phyloP scores from a whole-genome alignment of 2,888 invertebrate genomes.

The Cyclophora punctaria region DNA sequence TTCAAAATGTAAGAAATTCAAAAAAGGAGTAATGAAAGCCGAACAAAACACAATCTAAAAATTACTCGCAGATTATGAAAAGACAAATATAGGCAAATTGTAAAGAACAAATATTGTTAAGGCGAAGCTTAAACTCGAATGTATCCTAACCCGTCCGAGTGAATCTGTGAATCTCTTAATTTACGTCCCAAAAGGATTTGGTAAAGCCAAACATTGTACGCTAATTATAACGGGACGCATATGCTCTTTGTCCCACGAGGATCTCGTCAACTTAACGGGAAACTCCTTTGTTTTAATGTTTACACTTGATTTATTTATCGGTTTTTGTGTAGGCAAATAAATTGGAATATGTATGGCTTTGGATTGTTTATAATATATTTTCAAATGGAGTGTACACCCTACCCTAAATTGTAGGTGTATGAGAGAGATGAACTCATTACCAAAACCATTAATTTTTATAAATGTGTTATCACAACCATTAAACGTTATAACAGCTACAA shows the following conservation, averaged over 20 bases:
- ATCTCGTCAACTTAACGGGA: slow-evolving; percentile 57
- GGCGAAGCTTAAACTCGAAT: slow-evolving; percentile 49
- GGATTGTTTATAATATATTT: no score
- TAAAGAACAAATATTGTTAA: slow-evolving; percentile 19
- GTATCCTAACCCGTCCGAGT: slow-evolving; percentile 60
- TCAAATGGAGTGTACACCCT: no score
- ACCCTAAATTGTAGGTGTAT: no score
- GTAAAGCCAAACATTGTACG: slow-evolving; percentile 74
- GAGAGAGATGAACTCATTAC: no score
- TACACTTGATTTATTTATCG: slow-evolving; percentile 9
- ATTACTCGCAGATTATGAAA: slow-evolving; percentile 30
- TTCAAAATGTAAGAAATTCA: no score
- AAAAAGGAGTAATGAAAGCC: slow-evolving; percentile 1
- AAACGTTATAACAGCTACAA: no score
- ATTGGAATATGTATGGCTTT: no score
- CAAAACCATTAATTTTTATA: no score
- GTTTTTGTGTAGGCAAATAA: no score
- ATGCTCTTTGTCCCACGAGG: slow-evolving; percentile 66
- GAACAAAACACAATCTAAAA: no score
- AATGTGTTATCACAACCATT: no score
- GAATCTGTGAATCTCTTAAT: slow-evolving; percentile 73
- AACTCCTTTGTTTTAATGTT: slow-evolving; percentile 22
- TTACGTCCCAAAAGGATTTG: slow-evolving; percentile 74
- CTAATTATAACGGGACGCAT: slow-evolving; percentile 73
- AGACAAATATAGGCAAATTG: slow-evolving; percentile 2